These are phyloP conservation scores for Formica exsecta DNA, from an alignment of 1,140 invertebrate species.

Conservation along the genomic window DNA sequence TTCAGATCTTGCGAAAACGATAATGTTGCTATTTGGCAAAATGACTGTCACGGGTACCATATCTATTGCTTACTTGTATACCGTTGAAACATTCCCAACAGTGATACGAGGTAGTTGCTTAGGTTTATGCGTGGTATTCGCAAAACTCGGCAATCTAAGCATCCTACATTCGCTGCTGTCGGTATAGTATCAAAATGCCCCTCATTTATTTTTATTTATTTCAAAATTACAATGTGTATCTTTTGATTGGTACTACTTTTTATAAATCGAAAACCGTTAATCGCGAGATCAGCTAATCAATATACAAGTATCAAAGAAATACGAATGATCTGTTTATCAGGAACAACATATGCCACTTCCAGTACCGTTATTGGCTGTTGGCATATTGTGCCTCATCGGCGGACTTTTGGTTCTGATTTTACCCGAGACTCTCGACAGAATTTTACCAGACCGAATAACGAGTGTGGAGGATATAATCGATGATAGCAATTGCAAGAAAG, in stretches of 20 bases:
- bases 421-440: slow-evolving; percentile 89
- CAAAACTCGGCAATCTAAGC: slow-evolving; percentile 81
- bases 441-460: slow-evolving; percentile 89
- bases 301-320: not conserved
- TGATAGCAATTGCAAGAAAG: slow-evolving; percentile 46
- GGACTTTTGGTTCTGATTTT: slow-evolving; percentile 88
- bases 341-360: slow-evolving; percentile 52
- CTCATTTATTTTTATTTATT: not conserved
- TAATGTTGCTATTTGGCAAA: slow-evolving; percentile 79
- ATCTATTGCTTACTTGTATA: slow-evolving; percentile 79
- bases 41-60: slow-evolving; percentile 75
- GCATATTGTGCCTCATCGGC: slow-evolving; percentile 85
- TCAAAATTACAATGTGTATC: not conserved
- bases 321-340: slow-evolving; percentile 49
- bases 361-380: slow-evolving; percentile 60
- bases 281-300: not conserved
- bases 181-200: slow-evolving; percentile 75
- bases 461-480: slow-evolving; percentile 86
- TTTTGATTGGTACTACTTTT: not conserved
- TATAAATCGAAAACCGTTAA: not conserved
- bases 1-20: slow-evolving; percentile 74
- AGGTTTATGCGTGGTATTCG: slow-evolving; percentile 80
- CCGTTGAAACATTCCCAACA: slow-evolving; percentile 84
- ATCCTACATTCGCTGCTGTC: slow-evolving; percentile 80
- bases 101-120: slow-evolving; percentile 80